Percentiles rank a stretch among this genome's conserved stretches.
Conservation (phyloP, 2,888 invertebrate genomes). For the Luperina testacea region DNA sequence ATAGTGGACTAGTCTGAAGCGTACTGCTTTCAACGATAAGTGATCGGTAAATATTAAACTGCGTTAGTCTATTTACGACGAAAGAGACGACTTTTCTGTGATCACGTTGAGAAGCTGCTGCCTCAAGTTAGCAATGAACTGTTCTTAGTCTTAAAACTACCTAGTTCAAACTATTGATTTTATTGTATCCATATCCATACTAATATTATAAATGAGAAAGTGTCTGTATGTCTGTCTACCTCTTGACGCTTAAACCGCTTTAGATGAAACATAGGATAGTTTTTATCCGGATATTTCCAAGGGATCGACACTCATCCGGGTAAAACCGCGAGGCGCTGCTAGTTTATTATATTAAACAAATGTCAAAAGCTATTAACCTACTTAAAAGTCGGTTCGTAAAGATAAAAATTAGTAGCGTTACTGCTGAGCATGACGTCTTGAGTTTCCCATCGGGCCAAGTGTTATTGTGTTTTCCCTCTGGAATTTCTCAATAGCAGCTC, state of each 20-base stretch:
- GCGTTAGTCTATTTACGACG: slow-evolving; percentile 35
- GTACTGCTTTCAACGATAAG: slow-evolving; percentile 46
- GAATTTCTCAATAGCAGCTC: neutral
- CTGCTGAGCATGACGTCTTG: neutral
- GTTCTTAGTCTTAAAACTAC: neutral
- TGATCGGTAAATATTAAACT: slow-evolving; percentile 52
- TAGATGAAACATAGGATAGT: too few relatives aligned
- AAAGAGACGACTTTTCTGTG: slow-evolving; percentile 8
- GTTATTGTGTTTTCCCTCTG: neutral
- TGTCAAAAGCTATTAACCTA: neutral
- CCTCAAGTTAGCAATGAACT: neutral
- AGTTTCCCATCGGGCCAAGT: neutral
- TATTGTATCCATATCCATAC: too few relatives aligned
- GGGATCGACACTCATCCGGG: too few relatives aligned
- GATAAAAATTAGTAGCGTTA: neutral
- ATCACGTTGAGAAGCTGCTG: slow-evolving; percentile 9
- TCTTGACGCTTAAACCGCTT: too few relatives aligned
- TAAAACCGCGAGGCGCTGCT: too few relatives aligned
- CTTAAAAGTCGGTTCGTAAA: neutral
- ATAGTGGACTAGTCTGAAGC: slow-evolving; percentile 38
- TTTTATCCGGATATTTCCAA: too few relatives aligned
- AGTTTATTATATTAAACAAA: neutral
- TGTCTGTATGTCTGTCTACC: too few relatives aligned
- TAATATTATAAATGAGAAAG: too few relatives aligned
- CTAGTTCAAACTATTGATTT: too few relatives aligned